phyloP scores from a whole-genome alignment of 2,113 vertebrate genomes.

The Chloropsis hardwickii region DNA sequence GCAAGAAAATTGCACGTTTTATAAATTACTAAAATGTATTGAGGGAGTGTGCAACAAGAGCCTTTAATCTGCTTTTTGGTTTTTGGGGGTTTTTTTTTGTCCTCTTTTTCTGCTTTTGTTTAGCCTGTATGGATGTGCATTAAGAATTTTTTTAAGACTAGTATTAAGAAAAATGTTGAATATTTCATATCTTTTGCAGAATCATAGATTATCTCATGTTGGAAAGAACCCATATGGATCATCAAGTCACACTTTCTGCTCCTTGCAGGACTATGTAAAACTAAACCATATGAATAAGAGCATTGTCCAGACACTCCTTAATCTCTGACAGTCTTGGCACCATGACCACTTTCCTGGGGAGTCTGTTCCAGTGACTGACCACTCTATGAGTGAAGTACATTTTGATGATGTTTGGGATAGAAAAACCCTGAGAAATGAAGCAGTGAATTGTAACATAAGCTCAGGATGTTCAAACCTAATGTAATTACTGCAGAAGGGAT shows the following conservation, averaged over 20 bases:
- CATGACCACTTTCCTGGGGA: not conserved
- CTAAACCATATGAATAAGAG: not conserved
- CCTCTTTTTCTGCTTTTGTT: not conserved
- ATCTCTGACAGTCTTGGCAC: not conserved
- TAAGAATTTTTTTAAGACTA: not conserved
- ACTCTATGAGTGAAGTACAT: not conserved
- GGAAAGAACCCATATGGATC: not conserved
- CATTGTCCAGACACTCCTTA: not conserved
- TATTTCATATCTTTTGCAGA: not conserved
- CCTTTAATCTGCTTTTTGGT: not conserved
- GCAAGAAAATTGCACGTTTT: not conserved
- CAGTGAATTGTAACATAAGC: not conserved
- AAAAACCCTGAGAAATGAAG: not conserved
- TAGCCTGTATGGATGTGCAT: not conserved
- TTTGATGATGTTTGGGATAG: not conserved
- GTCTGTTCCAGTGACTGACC: not conserved
- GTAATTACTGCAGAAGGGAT: not conserved
- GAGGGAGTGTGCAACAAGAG: not conserved
- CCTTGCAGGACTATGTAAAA: not conserved
- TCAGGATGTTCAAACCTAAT: not conserved
- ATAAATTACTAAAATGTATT: not conserved
- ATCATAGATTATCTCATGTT: not conserved
- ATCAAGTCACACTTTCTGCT: not conserved
- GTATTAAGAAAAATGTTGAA: not conserved
- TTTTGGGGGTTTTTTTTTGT: accelerated